Conservation (phyloP, 2,888 invertebrate species). For the Mayetiola destructor region DNA sequence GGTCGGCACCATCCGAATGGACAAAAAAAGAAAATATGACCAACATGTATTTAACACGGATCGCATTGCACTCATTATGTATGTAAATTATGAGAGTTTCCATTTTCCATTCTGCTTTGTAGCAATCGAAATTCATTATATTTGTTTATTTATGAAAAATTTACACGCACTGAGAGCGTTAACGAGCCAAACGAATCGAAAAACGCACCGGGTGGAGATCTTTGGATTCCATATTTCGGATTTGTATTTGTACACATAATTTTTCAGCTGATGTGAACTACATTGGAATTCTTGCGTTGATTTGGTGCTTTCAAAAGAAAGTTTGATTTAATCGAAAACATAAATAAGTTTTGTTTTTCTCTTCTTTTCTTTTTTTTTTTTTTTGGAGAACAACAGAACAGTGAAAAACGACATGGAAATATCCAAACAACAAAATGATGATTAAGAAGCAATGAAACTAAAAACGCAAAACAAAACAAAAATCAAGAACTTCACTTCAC, state of each 20-base stretch:
- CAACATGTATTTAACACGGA: background rate
- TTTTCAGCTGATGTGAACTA: background rate
- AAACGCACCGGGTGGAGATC: slow-evolving; percentile 7
- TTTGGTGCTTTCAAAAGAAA: background rate
- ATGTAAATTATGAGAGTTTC: slow-evolving; percentile 11
- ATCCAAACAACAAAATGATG: background rate
- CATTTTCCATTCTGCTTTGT: background rate
- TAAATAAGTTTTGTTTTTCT: no score
- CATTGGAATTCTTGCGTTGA: background rate
- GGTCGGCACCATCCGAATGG: no score
- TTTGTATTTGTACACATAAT: slow-evolving; percentile 4
- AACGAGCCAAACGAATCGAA: slow-evolving; percentile 10
- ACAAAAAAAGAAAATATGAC: background rate
- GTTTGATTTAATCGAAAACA: slow-evolving; percentile 10
- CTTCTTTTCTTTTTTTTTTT: no score
- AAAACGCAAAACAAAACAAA: background rate
- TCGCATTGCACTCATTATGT: slow-evolving; percentile 9
- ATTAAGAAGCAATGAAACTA: background rate
- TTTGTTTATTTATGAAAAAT: slow-evolving; percentile 13
- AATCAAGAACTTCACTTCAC: no score
- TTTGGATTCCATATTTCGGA: no score
- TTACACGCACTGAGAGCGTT: slow-evolving; percentile 12
- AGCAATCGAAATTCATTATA: no score
- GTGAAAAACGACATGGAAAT: no score
- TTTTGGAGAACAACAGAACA: no score